Conservation (phyloP, 2,113 vertebrate species). For the Brienomyrus longianalis region DNA sequence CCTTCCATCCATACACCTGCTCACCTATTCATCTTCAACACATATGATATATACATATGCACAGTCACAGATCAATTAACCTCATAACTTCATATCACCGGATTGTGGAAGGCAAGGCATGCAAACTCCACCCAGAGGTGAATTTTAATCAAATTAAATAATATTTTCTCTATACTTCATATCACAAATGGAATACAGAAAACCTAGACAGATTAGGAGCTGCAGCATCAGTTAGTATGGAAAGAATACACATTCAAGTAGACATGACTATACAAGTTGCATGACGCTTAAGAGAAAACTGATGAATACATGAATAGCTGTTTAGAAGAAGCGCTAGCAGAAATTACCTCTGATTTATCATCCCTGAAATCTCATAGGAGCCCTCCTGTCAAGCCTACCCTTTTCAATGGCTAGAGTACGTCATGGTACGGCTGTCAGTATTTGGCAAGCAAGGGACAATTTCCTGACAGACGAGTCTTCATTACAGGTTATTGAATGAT, state of each 20-base stretch:
- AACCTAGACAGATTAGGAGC: neutral
- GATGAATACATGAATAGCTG: neutral
- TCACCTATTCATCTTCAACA: neutral
- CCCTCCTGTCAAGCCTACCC: neutral
- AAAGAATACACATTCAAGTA: neutral
- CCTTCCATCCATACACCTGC: neutral
- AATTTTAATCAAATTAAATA: neutral
- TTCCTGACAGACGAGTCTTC: conserved; percentile 26
- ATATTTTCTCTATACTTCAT: neutral
- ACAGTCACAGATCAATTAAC: neutral
- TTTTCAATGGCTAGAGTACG: conserved; percentile 5
- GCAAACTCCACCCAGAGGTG: neutral
- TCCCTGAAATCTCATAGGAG: neutral
- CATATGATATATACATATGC: neutral
- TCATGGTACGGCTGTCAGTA: conserved; percentile 5
- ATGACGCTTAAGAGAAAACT: neutral
- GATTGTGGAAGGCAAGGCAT: no score
- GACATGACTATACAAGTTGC: neutral
- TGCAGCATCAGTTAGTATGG: neutral
- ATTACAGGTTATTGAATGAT: conserved; percentile 23
- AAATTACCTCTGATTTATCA: neutral
- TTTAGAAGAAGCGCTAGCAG: neutral
- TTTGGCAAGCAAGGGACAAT: conserved; percentile 19
- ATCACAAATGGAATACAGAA: neutral
- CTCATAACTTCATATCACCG: neutral